Evolutionary conservation across 2,888 invertebrate genomes (phyloP).

Genomic region (Coelopa pilipes): DNA sequence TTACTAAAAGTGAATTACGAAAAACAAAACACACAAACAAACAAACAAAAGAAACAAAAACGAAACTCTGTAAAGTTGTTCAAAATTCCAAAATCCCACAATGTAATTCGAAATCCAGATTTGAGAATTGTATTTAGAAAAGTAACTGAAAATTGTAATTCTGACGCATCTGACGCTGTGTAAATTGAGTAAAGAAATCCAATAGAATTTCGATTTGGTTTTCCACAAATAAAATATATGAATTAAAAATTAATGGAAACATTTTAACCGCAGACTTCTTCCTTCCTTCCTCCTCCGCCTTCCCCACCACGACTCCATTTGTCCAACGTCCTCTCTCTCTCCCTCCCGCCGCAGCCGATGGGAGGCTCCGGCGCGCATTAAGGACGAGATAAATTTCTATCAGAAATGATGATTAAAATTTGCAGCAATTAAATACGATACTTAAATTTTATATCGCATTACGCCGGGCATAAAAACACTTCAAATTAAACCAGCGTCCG

Average conservation of each 20-base stretch:
- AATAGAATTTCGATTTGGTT: not conserved
- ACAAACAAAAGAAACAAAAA: not conserved
- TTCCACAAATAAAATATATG: not conserved
- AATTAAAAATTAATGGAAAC: too few relatives aligned
- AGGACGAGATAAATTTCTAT: slow-evolving; percentile 16
- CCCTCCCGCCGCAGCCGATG: too few relatives aligned
- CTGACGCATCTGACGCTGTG: too few relatives aligned
- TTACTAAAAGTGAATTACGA: not conserved
- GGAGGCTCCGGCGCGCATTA: not conserved
- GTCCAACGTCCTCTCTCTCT: too few relatives aligned
- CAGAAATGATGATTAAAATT: slow-evolving; percentile 23
- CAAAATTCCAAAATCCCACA: not conserved
- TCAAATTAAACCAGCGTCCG: slow-evolving; percentile 25
- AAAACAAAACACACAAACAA: slow-evolving; percentile 4
- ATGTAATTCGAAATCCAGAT: too few relatives aligned
- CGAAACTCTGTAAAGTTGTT: slow-evolving; percentile 11
- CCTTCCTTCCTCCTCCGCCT: too few relatives aligned
- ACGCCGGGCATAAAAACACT: slow-evolving; percentile 22
- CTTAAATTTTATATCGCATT: slow-evolving; percentile 31
- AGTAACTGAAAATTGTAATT: too few relatives aligned
- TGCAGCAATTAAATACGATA: slow-evolving; percentile 27
- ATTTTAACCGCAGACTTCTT: too few relatives aligned
- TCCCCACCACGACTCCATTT: too few relatives aligned
- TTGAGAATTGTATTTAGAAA: slow-evolving; percentile 1
- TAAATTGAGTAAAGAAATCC: too few relatives aligned